Evolutionary conservation across 2,888 invertebrate species (phyloP).

Genomic region (Choristoneura rosaceana): DNA sequence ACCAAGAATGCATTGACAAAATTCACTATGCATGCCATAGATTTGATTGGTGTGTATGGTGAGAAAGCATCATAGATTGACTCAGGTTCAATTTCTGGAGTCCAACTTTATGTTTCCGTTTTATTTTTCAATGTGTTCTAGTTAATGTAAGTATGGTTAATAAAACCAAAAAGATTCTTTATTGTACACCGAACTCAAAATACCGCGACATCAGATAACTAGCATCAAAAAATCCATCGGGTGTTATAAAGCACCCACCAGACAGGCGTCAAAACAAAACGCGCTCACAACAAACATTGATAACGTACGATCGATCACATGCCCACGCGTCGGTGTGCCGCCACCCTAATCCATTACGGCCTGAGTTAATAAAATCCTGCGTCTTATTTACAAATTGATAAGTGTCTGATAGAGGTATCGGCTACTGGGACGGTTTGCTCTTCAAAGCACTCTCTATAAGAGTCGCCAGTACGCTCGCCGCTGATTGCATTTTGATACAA

Average conservation of each 20-base stretch:
- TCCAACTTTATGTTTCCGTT: too few relatives aligned
- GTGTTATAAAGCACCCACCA: constrained; percentile 45
- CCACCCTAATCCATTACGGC: constrained; percentile 70
- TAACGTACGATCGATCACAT: constrained; percentile 62
- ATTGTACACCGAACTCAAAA: not conserved
- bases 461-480: too few relatives aligned
- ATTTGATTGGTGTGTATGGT: too few relatives aligned
- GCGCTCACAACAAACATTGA: constrained; percentile 44
- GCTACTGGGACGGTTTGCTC: constrained; percentile 58
- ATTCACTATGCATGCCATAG: too few relatives aligned
- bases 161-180: too few relatives aligned
- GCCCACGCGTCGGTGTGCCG: constrained; percentile 56
- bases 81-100: too few relatives aligned
- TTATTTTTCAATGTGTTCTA: too few relatives aligned
- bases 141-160: too few relatives aligned
- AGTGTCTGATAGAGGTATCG: constrained; percentile 54
- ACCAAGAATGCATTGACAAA: too few relatives aligned
- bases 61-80: too few relatives aligned
- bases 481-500: too few relatives aligned
- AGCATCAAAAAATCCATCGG: constrained; percentile 19
- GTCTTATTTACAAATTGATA: constrained; percentile 76
- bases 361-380: constrained; percentile 71
- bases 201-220: not conserved
- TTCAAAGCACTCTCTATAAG: constrained; percentile 1
- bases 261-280: constrained; percentile 52